Evolutionary conservation across 2,797 vertebrate species (phyloP).

Genomic region (Poecilia wingei): DNA sequence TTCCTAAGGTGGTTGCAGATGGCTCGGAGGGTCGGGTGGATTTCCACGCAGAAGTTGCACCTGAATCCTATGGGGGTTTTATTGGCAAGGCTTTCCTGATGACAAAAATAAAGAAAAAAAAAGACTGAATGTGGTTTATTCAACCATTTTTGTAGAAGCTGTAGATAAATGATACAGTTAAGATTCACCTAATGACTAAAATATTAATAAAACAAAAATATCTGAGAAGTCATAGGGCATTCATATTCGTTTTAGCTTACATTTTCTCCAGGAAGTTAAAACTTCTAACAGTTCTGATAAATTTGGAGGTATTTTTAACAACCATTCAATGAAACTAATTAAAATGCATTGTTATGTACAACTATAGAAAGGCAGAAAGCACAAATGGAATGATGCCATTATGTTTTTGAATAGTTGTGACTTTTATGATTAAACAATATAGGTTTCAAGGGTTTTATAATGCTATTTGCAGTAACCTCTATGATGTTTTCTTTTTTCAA

Average conservation of each 20-base stretch:
- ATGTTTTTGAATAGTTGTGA: not conserved
- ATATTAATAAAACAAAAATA: not conserved
- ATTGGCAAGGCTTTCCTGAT: slow-evolving; percentile 67
- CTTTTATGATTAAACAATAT: not conserved
- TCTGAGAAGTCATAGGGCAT: not conserved
- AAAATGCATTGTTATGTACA: not conserved
- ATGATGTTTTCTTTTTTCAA: not conserved
- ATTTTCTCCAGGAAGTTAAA: slow-evolving; percentile 11
- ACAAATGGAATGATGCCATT: slow-evolving; percentile 16
- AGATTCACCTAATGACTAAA: not conserved
- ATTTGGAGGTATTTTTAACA: slow-evolving; percentile 22
- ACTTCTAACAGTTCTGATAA: not conserved
- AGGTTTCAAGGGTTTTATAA: not conserved
- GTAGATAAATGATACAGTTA: not conserved
- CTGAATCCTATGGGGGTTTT: slow-evolving; percentile 89
- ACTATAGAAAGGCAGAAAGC: slow-evolving; percentile 12
- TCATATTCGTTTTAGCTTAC: not conserved
- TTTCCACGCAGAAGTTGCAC: slow-evolving; percentile 97
- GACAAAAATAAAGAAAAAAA: slow-evolving; percentile 3
- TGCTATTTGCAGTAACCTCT: not conserved
- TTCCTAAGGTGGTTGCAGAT: slow-evolving; percentile 99
- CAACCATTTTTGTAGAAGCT: not conserved
- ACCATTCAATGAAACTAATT: slow-evolving; percentile 22
- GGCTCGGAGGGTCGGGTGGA: slow-evolving; percentile 95
- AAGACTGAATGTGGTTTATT: not conserved